Evolutionary conservation across 2,113 vertebrate genomes (phyloP), one percentile per base, ranked within the genome.

Genomic region (Beaufortia kweichowensis): DNA sequence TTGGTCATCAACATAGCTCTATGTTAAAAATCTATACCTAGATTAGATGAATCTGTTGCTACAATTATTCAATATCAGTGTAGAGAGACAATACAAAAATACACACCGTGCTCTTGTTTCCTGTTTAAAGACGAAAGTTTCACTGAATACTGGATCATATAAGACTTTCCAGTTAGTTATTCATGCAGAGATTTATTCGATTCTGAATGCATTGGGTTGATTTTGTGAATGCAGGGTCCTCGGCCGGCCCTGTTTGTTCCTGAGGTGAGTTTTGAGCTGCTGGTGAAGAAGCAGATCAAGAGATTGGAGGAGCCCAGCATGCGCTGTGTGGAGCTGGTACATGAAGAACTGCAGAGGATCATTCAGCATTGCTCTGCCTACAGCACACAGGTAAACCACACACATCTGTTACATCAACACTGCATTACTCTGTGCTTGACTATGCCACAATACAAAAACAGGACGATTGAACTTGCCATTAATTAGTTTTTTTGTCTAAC

Each of bases 251-350:
- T 93, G 21, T 94, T 94, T 82, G 90, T 94, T 67, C 93, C 93
- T 0, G 93, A 94, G 85, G 86, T 93, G 39, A 93, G 91, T 15
- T 94, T 93, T 70, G 92, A 93, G 86, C 85, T 94, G 81, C 81
- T 94, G 82, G 93, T 93, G 81, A 94, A 93, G 85, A 87, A 90
- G 77, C 93, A 94, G 87, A 94, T 94, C 71, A 94, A 93, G 84
- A 86, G 91, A 3, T 86, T 94, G 82, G 92, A 93, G 82, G 92
- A 94, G 69, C 93, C 92, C 29, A 92, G 93, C 61, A 73, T 93
- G 61, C 90, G 92, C 74, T 93, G 93, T 3, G 92, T 93, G 39
- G 93, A 94, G 86, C 89, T 94, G 2, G 93, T 93, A 39, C 92
- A 93, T 0, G 93, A 94, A 79, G 92, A 94, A 84, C 86, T 94